Evolutionary conservation across 2,113 vertebrate genomes (phyloP).

Genomic region (Trinectes maculatus): DNA sequence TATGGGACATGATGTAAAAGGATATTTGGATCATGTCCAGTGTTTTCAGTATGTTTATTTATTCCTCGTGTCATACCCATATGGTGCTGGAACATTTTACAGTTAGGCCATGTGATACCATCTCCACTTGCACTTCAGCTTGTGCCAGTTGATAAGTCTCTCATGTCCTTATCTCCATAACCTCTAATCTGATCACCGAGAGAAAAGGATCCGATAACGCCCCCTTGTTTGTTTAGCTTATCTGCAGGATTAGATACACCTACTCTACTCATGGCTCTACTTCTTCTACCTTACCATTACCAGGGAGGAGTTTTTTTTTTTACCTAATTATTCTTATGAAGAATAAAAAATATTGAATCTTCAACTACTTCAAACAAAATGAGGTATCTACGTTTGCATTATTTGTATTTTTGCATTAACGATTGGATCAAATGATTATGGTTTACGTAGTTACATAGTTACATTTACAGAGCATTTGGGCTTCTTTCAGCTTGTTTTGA

Average conservation of each 20-base stretch:
- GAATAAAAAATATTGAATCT: too few species aligned
- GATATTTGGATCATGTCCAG: background rate
- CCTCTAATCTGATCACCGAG: conserved; percentile 58
- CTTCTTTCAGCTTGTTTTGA: background rate
- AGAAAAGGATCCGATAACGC: conserved; percentile 42
- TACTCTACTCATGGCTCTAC: conserved; percentile 9
- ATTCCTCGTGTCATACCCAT: background rate
- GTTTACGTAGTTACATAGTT: background rate
- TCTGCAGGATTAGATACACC: conserved; percentile 63
- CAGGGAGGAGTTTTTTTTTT: too few species aligned
- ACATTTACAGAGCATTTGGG: background rate
- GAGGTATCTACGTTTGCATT: too few species aligned
- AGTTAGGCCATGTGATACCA: conserved; percentile 3
- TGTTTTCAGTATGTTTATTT: conserved; percentile 5
- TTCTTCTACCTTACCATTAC: conserved; percentile 35
- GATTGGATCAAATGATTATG: background rate
- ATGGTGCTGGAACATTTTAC: background rate
- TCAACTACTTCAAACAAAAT: too few species aligned
- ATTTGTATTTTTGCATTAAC: background rate
- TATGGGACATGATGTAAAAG: background rate
- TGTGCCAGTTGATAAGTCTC: conserved; percentile 46
- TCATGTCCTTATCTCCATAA: conserved; percentile 53
- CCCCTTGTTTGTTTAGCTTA: conserved; percentile 56
- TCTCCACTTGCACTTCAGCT: conserved; percentile 23
- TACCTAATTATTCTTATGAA: too few species aligned